These are phyloP conservation scores for Stenchaetothrips biformis DNA, from an alignment of 2,888 invertebrate species.

Conservation along the genomic window DNA sequence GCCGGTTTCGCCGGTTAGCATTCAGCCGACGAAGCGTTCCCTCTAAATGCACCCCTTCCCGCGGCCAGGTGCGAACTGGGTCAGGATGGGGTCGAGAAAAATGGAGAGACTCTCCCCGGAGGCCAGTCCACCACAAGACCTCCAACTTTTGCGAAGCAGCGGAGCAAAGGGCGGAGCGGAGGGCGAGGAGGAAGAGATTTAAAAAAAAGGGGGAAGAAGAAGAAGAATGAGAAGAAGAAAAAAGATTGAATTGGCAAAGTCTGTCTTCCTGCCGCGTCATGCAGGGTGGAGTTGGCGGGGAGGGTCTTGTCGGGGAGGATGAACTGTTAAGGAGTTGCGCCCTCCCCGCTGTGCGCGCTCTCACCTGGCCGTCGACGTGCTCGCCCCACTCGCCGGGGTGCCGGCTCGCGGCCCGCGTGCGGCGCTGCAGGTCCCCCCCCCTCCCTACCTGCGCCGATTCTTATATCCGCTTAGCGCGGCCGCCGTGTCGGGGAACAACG, in stretches of 20 bases:
- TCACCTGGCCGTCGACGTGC: too few species aligned
- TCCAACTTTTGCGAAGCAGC: not conserved
- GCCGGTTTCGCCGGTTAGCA: too few species aligned
- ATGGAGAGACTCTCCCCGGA: not conserved
- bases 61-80: not conserved
- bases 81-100: not conserved
- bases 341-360: not conserved
- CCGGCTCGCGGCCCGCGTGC: not conserved
- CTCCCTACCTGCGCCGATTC: not conserved
- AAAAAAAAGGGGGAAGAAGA: not conserved
- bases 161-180: not conserved
- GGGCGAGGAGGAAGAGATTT: not conserved
- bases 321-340: not conserved
- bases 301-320: too few species aligned
- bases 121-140: too few species aligned
- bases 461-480: too few species aligned
- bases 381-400: not conserved
- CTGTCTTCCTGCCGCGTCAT: not conserved
- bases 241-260: not conserved
- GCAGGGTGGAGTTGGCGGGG: too few species aligned
- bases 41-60: too few species aligned
- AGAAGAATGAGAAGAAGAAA: not conserved
- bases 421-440: not conserved
- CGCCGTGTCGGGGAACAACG: too few species aligned
- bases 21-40: too few species aligned